Conservation (phyloP, 1,140 invertebrate species). For the Drosophila lacertosa region DNA sequence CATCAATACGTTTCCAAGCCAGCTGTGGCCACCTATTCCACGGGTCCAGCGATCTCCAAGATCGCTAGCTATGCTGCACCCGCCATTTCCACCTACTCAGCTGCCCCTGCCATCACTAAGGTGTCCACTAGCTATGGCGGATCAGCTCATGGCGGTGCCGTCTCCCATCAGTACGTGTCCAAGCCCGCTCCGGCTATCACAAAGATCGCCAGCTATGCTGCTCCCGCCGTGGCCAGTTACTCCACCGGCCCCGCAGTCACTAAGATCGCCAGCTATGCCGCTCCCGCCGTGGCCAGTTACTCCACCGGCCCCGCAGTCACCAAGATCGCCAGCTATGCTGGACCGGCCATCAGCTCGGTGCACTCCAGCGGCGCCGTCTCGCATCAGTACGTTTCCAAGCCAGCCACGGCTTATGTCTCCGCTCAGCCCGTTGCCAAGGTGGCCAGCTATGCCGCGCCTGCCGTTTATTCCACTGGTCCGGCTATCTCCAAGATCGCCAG, state of each 20-base stretch:
- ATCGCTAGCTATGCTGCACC: constrained; percentile 47
- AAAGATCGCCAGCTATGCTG: constrained; percentile 60
- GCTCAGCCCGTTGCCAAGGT: constrained; percentile 38
- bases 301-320: constrained; percentile 8
- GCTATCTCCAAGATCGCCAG: constrained; percentile 22
- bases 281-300: constrained; percentile 18
- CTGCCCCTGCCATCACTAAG: constrained; percentile 49
- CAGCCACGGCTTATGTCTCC: constrained; percentile 28
- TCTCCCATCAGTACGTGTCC: constrained; percentile 65
- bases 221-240: constrained; percentile 38
- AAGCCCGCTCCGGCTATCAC: constrained; percentile 54
- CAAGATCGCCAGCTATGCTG: constrained; percentile 26
- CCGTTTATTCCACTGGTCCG: constrained; percentile 33
- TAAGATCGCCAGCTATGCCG: no score
- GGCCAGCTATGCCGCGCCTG: constrained; percentile 24
- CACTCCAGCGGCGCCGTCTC: constrained; percentile 49
- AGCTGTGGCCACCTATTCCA: constrained; percentile 37
- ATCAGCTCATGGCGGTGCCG: constrained; percentile 45
- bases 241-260: no score
- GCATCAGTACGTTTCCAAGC: constrained; percentile 60
- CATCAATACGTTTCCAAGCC: constrained; percentile 73
- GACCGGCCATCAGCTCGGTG: constrained; percentile 24
- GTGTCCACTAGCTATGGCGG: constrained; percentile 38
- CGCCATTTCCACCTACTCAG: constrained; percentile 34
- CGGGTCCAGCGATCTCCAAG: constrained; percentile 51